These are phyloP conservation scores for Numida meleagris DNA, from an alignment of 2,113 vertebrate genomes.

Conservation along the genomic window DNA sequence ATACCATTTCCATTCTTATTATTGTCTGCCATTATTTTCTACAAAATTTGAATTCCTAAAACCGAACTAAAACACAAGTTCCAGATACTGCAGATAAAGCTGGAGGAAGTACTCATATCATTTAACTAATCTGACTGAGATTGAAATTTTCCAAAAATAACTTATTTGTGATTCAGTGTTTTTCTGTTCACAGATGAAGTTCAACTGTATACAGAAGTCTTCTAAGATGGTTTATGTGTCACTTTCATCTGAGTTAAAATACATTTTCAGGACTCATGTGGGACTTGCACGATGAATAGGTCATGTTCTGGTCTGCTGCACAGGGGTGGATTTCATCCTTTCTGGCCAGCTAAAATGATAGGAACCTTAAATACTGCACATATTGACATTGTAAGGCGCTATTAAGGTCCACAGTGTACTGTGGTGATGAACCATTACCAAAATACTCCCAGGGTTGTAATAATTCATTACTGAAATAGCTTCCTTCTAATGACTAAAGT, in stretches of 20 bases:
- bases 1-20: neutral
- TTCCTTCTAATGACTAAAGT: slow-evolving; percentile 44
- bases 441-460: neutral
- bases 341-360: neutral
- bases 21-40: neutral
- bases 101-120: neutral
- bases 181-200: neutral
- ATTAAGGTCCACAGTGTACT: slow-evolving; percentile 33
- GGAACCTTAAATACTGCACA: slow-evolving; percentile 36
- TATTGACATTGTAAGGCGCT: slow-evolving; percentile 54
- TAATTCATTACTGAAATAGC: slow-evolving; percentile 53
- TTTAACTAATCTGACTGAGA: neutral
- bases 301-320: neutral
- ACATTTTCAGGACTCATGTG: slow-evolving; percentile 17
- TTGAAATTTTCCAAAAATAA: neutral
- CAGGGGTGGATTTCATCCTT: slow-evolving; percentile 31
- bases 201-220: neutral
- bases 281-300: slow-evolving; percentile 44
- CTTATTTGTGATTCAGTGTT: neutral
- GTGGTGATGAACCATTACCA: slow-evolving; percentile 57
- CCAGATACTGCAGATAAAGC: neutral
- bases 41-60: neutral
- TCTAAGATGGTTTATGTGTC: neutral
- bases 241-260: slow-evolving; percentile 18
- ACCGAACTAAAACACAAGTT: neutral